phyloP scores from a whole-genome alignment of 1,140 invertebrate species.

The Orius insidiosus region DNA sequence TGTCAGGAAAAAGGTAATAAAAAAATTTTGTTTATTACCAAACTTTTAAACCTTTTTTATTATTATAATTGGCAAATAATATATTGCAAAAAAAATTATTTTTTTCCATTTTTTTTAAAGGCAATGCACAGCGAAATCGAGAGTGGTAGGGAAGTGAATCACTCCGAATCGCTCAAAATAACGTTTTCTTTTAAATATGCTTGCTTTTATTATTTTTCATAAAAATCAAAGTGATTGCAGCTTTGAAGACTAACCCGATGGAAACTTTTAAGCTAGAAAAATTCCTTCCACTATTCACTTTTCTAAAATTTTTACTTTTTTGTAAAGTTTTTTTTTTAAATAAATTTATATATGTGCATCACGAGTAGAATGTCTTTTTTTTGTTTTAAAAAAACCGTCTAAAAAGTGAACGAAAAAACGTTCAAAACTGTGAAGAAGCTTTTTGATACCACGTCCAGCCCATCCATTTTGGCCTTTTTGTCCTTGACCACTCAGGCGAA shows the following conservation, averaged over 20 bases:
- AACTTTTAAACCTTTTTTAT: slow-evolving; percentile 20
- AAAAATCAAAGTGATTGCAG: slow-evolving; percentile 16
- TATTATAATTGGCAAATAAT: slow-evolving; percentile 22
- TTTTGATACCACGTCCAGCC: slow-evolving; percentile 13
- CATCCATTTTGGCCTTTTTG: slow-evolving; percentile 6
- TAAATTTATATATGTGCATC: slow-evolving; percentile 9
- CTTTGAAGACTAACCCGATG: slow-evolving; percentile 17
- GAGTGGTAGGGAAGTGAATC: slow-evolving; percentile 15
- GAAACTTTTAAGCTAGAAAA: slow-evolving; percentile 17
- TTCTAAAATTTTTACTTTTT: slow-evolving; percentile 11
- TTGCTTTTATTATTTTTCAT: slow-evolving; percentile 18
- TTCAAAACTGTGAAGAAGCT: slow-evolving; percentile 8
- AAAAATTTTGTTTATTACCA: slow-evolving; percentile 16
- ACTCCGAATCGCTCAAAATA: slow-evolving; percentile 9
- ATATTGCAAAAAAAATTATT: slow-evolving; percentile 20
- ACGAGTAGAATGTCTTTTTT: not conserved
- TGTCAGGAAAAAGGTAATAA: not conserved
- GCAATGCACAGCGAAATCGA: slow-evolving; percentile 16
- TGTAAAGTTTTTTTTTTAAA: slow-evolving; percentile 14
- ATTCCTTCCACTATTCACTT: slow-evolving; percentile 13
- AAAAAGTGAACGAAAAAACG: not conserved
- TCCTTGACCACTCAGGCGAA: slow-evolving; percentile 6
- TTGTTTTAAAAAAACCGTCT: not conserved
- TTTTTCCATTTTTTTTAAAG: slow-evolving; percentile 8
- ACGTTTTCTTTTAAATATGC: slow-evolving; percentile 18